Conservation (phyloP, 1,140 invertebrate genomes). For the Amphibalanus amphitrite region DNA sequence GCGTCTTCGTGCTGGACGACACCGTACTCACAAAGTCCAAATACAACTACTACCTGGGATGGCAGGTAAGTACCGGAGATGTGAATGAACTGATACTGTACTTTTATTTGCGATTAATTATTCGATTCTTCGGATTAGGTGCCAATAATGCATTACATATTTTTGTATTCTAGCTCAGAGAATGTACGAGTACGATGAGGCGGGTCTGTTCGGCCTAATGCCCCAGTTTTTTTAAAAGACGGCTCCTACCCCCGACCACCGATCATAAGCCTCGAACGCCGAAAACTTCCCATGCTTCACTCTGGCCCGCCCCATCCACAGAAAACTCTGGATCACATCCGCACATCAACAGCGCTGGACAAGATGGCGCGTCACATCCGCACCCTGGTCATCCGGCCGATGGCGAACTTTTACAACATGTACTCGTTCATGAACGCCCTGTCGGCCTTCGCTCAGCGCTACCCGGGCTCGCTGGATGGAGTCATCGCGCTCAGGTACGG, state of each 20-base stretch:
- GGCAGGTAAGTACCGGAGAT: constrained; percentile 17
- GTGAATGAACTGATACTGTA: not conserved
- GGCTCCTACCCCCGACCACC: too few species aligned
- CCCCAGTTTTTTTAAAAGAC: too few species aligned
- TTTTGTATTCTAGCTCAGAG: not conserved
- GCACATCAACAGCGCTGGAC: constrained; percentile 50
- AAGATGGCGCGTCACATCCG: constrained; percentile 48
- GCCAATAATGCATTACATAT: not conserved
- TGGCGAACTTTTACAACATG: constrained; percentile 61
- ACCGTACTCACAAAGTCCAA: constrained; percentile 26
- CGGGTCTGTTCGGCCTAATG: too few species aligned
- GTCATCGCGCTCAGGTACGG: constrained; percentile 35
- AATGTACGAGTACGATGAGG: too few species aligned
- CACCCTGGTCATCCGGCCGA: constrained; percentile 48
- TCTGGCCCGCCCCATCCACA: constrained; percentile 21
- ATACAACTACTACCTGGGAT: constrained; percentile 30
- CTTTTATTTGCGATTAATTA: not conserved
- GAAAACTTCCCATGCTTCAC: too few species aligned
- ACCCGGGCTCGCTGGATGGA: constrained; percentile 23
- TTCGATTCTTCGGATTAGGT: not conserved
- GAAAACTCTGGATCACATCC: constrained; percentile 53
- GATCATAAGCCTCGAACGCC: too few species aligned
- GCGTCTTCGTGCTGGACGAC: constrained; percentile 27
- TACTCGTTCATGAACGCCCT: constrained; percentile 69
- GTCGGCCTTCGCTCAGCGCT: constrained; percentile 38